Percentiles rank a stretch among this genome's conserved stretches.
Conservation (phyloP, 2,113 vertebrate species). For the Mirza zaza region DNA sequence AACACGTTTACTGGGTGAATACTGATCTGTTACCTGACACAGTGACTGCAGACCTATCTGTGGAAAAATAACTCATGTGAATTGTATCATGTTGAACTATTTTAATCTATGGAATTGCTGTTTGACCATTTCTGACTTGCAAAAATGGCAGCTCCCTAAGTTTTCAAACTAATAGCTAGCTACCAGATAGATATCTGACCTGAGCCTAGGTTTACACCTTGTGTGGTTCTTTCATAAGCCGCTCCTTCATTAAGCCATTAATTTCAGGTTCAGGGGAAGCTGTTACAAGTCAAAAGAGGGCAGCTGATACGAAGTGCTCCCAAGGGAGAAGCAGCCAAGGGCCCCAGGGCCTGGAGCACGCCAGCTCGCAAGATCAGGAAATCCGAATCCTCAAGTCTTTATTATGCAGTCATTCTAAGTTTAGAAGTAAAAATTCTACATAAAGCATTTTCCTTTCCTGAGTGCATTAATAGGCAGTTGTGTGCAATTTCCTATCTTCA, state of each 20-base stretch:
- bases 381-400: rapidly evolving
- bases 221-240: neutral
- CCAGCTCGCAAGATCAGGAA: neutral
- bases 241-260: neutral
- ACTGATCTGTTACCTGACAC: neutral
- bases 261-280: neutral
- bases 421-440: neutral
- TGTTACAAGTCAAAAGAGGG: neutral
- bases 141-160: neutral
- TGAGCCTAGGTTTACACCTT: neutral
- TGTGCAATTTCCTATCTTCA: neutral
- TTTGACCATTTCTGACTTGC: neutral
- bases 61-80: neutral
- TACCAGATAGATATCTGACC: neutral
- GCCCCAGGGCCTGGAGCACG: neutral
- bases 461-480: neutral
- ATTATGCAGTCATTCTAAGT: neutral
- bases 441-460: neutral
- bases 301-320: neutral
- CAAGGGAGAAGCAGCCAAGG: neutral
- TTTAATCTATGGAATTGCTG: neutral
- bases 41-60: neutral
- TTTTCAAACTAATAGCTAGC: neutral
- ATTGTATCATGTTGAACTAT: neutral
- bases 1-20: neutral